These are phyloP conservation scores for Colletes latitarsis DNA, from an alignment of 1,140 invertebrate species.

Conservation along the genomic window DNA sequence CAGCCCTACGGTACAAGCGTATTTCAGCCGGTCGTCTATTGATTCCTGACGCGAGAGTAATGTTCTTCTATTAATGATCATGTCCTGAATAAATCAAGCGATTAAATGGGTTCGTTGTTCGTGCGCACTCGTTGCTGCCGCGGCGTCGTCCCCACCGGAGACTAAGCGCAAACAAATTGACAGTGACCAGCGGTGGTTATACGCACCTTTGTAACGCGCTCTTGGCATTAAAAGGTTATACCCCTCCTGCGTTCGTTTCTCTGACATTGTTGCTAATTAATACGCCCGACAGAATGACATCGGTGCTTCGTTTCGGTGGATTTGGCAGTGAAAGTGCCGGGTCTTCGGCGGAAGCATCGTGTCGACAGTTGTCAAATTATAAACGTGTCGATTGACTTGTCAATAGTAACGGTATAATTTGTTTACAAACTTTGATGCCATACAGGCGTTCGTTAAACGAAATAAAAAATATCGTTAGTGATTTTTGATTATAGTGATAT, in stretches of 20 bases:
- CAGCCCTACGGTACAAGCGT: constrained; percentile 44
- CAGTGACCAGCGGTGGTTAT: constrained; percentile 45
- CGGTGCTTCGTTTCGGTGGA: too few relatives aligned
- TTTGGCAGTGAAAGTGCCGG: too few relatives aligned
- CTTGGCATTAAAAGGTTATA: background rate
- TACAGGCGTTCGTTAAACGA: too few relatives aligned
- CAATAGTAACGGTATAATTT: too few relatives aligned
- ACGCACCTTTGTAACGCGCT: constrained; percentile 28
- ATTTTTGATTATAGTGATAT: too few relatives aligned
- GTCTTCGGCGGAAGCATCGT: too few relatives aligned
- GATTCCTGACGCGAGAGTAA: constrained; percentile 78
- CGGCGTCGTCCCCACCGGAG: constrained; percentile 53
- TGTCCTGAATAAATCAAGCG: constrained; percentile 78
- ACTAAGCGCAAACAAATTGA: constrained; percentile 68
- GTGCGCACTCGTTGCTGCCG: constrained; percentile 50
- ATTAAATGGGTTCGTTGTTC: constrained; percentile 75
- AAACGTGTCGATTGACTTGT: too few relatives aligned
- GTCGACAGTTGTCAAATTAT: too few relatives aligned
- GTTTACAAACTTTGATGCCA: too few relatives aligned
- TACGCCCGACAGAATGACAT: background rate
- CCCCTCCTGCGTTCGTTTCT: constrained; percentile 3
- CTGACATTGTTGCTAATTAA: background rate
- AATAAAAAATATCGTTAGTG: too few relatives aligned
- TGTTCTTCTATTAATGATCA: constrained; percentile 78
- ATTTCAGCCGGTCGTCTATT: constrained; percentile 67